Percentiles rank a stretch among this genome's conserved stretches.
These are phyloP conservation scores for Lithophane leautieri DNA, from an alignment of 2,888 invertebrate species.

Conservation along the genomic window DNA sequence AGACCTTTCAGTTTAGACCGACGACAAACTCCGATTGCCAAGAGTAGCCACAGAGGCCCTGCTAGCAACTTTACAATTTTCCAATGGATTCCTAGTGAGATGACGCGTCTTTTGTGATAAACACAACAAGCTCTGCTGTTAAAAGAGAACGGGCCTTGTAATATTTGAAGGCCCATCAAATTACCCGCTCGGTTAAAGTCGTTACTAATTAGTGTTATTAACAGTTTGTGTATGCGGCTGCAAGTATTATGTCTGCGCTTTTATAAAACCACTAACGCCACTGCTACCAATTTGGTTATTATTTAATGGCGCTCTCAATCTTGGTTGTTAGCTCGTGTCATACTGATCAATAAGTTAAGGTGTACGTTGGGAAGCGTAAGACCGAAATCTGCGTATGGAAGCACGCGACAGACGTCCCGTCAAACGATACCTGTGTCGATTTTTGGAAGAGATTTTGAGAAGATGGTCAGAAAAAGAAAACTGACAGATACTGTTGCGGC, in stretches of 20 bases:
- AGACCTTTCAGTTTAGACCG: not conserved
- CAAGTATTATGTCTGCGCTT: conserved; percentile 14
- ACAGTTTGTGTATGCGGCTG: conserved; percentile 11
- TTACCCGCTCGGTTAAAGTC: not conserved
- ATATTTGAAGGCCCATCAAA: conserved; percentile 8
- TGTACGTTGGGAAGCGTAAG: conserved; percentile 7
- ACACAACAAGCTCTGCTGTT: conserved; percentile 12
- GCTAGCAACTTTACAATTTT: not conserved
- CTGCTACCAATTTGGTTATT: conserved; percentile 12
- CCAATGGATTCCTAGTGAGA: not conserved
- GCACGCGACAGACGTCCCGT: not conserved
- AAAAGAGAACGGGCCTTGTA: not conserved
- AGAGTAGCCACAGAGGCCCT: not conserved
- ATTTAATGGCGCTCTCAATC: not conserved
- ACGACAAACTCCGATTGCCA: not conserved
- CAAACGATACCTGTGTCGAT: not conserved
- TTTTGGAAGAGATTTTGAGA: conserved; percentile 1
- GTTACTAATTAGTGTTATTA: conserved; percentile 8
- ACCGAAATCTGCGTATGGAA: not conserved
- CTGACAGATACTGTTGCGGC: not conserved
- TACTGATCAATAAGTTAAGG: not conserved
- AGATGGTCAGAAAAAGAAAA: conserved; percentile 12
- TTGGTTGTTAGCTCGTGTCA: not conserved
- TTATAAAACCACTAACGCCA: conserved; percentile 1
- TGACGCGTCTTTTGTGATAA: not conserved